A percentile compares a stretch with the other conserved stretches of the same genome.
Conservation (phyloP, 2,888 invertebrate genomes). For the Empis stercorea region DNA sequence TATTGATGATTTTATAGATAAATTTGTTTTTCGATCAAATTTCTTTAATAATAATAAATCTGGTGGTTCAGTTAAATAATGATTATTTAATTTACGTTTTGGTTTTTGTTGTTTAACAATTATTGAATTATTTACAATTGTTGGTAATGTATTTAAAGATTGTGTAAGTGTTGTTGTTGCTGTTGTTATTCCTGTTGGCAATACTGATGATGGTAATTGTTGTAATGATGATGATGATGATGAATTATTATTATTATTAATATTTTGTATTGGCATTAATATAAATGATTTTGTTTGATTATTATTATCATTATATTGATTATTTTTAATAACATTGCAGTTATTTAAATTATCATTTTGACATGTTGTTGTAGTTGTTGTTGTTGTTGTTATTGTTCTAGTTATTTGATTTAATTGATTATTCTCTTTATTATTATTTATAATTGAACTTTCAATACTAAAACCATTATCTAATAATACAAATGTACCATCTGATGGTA, state of each 20-base stretch:
- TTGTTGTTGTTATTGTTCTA: constrained; percentile 14
- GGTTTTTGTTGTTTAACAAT: too few relatives aligned
- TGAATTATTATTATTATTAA: not conserved
- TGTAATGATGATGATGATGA: not conserved
- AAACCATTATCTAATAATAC: constrained; percentile 34
- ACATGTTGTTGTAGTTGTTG: constrained; percentile 5
- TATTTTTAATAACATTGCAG: constrained; percentile 2
- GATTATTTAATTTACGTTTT: too few relatives aligned
- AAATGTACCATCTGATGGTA: constrained; percentile 36
- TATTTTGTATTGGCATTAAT: constrained; percentile 7
- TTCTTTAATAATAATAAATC: too few relatives aligned
- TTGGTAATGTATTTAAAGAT: too few relatives aligned
- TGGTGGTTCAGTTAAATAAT: too few relatives aligned
- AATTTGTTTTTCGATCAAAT: too few relatives aligned
- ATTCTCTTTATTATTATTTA: constrained; percentile 15
- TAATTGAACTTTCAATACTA: constrained; percentile 34
- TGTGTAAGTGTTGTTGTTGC: too few relatives aligned
- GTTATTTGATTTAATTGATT: constrained; percentile 1
- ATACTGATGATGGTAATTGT: not conserved
- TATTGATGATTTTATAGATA: too few relatives aligned
- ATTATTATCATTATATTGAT: constrained; percentile 1
- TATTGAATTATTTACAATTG: too few relatives aligned
- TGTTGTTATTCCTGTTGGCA: too few relatives aligned
- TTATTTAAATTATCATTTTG: constrained; percentile 1
- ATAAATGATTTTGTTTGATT: constrained; percentile 1